phyloP scores from a whole-genome alignment of 2,113 vertebrate genomes.

The Chamaea fasciata region DNA sequence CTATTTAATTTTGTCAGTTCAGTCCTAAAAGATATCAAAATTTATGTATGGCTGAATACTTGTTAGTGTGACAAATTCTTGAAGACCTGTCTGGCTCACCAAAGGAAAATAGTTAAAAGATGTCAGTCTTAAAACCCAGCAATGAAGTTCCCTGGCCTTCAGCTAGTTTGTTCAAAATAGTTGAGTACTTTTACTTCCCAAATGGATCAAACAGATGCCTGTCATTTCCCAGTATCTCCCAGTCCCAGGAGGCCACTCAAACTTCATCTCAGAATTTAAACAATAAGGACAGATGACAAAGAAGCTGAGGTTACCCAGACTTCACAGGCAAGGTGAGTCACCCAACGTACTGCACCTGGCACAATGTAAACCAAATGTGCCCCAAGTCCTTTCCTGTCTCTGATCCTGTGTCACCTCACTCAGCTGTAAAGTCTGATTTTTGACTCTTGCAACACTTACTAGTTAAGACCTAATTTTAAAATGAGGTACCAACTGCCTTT shows the following conservation, averaged over 20 bases:
- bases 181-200: background rate
- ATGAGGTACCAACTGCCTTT: background rate
- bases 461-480: background rate
- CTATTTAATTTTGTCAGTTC: background rate
- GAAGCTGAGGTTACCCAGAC: background rate
- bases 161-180: background rate
- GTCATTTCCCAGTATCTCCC: background rate
- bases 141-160: background rate
- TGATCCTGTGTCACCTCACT: background rate
- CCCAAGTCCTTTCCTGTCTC: background rate
- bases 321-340: background rate
- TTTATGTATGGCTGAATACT: background rate
- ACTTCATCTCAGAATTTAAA: background rate
- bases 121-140: background rate
- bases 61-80: background rate
- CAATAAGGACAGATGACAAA: background rate
- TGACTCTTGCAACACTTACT: background rate
- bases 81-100: background rate
- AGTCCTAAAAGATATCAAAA: background rate
- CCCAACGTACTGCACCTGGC: accelerated
- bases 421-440: background rate
- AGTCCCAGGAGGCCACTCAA: background rate
- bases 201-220: background rate
- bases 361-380: background rate
- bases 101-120: background rate